These are phyloP conservation scores for Danaus melanippus DNA, from an alignment of 1,140 invertebrate genomes.

Conservation along the genomic window DNA sequence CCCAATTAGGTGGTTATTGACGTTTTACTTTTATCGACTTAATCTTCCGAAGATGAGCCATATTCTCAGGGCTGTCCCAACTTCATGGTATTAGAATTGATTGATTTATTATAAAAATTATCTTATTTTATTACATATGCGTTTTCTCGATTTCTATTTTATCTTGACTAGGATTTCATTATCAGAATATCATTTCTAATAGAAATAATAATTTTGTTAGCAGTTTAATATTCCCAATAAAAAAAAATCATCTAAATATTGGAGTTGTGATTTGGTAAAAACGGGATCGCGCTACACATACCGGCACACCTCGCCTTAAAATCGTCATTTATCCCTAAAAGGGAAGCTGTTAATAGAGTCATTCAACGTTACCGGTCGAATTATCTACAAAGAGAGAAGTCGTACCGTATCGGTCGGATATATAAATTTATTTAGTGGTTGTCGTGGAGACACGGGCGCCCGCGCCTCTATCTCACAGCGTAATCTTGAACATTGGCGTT, in stretches of 20 bases:
- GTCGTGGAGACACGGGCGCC: constrained; percentile 65
- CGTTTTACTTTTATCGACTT: constrained; percentile 66
- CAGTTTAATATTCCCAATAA: too few relatives aligned
- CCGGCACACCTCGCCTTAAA: constrained; percentile 39
- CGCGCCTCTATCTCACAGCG: constrained; percentile 61
- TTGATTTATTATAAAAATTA: too few relatives aligned
- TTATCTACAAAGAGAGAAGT: constrained; percentile 71
- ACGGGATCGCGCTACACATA: constrained; percentile 41
- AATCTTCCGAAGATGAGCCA: constrained; percentile 49
- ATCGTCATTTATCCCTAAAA: constrained; percentile 68
- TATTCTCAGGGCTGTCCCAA: constrained; percentile 45
- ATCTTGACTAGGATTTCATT: too few relatives aligned
- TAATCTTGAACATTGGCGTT: constrained; percentile 72
- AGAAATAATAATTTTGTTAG: too few relatives aligned
- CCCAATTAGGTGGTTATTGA: constrained; percentile 72
- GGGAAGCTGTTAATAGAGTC: constrained; percentile 72
- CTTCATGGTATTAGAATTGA: too few relatives aligned
- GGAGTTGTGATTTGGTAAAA: too few relatives aligned
- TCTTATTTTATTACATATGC: too few relatives aligned
- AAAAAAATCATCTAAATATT: too few relatives aligned
- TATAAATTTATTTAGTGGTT: constrained; percentile 71
- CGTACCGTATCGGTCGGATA: constrained; percentile 63
- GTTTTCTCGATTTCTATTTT: too few relatives aligned
- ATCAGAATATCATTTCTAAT: too few relatives aligned
- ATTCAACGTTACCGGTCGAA: constrained; percentile 70